These are phyloP conservation scores for Hapalemur alaotrensis DNA, from an alignment of 2,797 vertebrate species.

Conservation along the genomic window DNA sequence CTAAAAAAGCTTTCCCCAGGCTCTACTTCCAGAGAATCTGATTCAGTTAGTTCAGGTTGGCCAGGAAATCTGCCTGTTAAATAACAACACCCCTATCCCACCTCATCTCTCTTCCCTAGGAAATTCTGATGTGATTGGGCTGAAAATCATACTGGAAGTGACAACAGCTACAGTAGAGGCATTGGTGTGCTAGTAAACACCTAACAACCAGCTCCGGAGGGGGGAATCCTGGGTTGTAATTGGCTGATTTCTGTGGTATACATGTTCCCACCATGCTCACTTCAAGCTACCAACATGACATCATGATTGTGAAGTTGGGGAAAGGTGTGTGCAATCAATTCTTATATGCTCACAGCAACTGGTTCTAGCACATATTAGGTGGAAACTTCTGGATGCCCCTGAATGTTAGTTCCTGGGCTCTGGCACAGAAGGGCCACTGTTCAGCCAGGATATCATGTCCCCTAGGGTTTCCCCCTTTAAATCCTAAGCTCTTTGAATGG, in stretches of 20 bases:
- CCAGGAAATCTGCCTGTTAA: conserved; percentile 23
- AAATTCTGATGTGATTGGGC: background rate
- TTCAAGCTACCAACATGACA: background rate
- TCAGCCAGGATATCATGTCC: background rate
- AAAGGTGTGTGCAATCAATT: background rate
- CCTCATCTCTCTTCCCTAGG: background rate
- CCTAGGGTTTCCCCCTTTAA: background rate
- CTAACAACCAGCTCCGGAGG: background rate
- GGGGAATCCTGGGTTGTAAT: background rate
- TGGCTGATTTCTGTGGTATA: background rate
- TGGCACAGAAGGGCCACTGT: conserved; percentile 73
- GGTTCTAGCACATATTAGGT: background rate
- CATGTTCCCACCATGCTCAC: background rate
- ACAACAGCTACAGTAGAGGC: background rate
- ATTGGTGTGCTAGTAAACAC: background rate
- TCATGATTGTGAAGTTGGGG: background rate
- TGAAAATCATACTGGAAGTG: background rate
- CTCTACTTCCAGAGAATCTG: conserved; percentile 38
- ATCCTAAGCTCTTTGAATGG: conserved; percentile 77
- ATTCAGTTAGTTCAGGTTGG: conserved; percentile 14
- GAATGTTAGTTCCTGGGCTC: conserved; percentile 56
- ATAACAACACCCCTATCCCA: background rate
- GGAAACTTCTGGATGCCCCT: conserved; percentile 33
- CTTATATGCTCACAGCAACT: background rate
- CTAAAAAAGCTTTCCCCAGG: conserved; percentile 43